Evolutionary conservation across 2,797 vertebrate species (phyloP).

Genomic region (Sebastes variabilis): DNA sequence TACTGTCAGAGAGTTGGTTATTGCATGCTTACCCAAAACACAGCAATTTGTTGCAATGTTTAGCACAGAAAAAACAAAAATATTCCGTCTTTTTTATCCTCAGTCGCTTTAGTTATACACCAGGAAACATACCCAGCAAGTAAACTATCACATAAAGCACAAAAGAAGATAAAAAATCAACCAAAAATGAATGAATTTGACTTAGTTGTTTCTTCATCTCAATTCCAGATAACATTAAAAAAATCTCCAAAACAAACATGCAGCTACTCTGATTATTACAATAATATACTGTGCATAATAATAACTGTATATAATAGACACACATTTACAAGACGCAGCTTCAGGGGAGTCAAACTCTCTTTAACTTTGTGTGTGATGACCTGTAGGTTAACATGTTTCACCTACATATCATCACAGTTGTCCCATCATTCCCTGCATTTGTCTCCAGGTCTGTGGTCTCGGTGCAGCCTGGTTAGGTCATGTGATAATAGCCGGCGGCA

Average conservation of each 20-base stretch:
- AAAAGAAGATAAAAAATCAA: neutral
- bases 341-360: neutral
- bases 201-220: neutral
- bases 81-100: neutral
- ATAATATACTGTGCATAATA: neutral
- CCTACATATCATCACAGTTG: constrained; percentile 45
- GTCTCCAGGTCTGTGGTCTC: constrained; percentile 22
- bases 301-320: neutral
- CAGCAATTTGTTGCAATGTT: neutral
- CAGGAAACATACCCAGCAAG: neutral
- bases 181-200: neutral
- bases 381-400: constrained; percentile 53
- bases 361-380: constrained; percentile 13
- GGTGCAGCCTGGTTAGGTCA: constrained; percentile 28
- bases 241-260: neutral
- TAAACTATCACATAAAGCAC: neutral
- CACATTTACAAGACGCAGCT: neutral
- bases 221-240: neutral
- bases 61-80: neutral
- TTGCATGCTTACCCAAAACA: neutral
- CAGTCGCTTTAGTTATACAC: neutral
- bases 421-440: constrained; percentile 27
- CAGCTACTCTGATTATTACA: neutral
- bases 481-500: constrained; percentile 65
- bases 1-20: neutral